phyloP scores from a whole-genome alignment of 2,888 invertebrate species.

The Smittia sp. region DNA sequence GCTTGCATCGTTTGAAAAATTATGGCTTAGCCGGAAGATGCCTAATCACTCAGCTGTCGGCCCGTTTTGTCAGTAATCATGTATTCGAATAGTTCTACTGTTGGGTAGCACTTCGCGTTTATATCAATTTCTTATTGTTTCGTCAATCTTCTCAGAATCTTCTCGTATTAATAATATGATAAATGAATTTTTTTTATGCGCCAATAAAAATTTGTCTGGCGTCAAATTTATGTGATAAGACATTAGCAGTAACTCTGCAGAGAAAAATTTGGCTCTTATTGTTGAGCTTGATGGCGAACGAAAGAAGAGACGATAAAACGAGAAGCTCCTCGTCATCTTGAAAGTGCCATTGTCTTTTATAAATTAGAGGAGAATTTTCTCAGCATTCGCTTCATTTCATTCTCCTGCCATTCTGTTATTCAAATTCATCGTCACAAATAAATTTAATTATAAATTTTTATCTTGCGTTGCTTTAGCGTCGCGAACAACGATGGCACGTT shows the following conservation, averaged over 20 bases:
- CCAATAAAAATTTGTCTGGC: constrained; percentile 37
- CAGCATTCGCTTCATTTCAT: neutral
- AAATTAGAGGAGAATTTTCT: no score
- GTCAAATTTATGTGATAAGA: constrained; percentile 38
- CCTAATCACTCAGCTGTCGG: no score
- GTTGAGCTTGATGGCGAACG: no score
- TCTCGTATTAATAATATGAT: constrained; percentile 7
- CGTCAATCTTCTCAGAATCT: neutral
- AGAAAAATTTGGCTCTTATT: neutral
- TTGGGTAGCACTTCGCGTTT: neutral
- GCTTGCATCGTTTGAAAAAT: no score
- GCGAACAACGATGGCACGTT: neutral
- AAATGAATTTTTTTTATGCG: constrained; percentile 15
- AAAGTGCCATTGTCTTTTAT: no score
- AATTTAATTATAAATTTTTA: constrained; percentile 37
- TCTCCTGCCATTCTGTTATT: neutral
- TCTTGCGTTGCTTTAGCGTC: constrained; percentile 2
- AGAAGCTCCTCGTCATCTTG: neutral
- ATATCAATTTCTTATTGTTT: neutral
- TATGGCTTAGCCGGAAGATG: no score
- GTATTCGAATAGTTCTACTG: no score
- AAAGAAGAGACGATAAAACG: neutral
- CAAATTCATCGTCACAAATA: neutral
- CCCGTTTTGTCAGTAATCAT: no score
- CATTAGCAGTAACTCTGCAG: neutral